Conservation (phyloP, 1,140 invertebrate species). For the Octopus bimaculoides region DNA sequence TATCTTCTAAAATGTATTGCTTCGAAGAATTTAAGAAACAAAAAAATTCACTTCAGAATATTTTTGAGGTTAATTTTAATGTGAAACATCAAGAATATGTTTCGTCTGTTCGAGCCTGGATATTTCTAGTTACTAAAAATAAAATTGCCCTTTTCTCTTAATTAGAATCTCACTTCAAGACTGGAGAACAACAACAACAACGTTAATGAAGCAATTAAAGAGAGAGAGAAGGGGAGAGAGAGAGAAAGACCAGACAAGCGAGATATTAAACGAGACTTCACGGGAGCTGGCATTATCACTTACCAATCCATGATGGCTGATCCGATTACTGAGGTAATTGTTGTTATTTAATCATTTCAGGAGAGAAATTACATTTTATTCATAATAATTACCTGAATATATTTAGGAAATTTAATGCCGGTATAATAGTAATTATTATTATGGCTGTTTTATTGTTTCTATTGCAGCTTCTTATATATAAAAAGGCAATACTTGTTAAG, state of each 20-base stretch:
- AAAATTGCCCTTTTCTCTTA: not conserved
- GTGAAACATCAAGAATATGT: no score
- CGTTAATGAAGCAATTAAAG: not conserved
- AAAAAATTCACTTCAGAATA: no score
- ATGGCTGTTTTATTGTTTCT: not conserved
- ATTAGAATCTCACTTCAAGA: not conserved
- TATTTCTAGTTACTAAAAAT: not conserved
- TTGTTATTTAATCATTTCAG: not conserved
- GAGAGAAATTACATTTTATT: not conserved
- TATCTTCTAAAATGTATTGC: no score
- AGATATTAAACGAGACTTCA: not conserved
- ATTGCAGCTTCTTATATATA: not conserved
- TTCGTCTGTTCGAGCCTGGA: not conserved
- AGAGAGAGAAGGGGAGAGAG: not conserved
- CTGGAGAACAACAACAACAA: not conserved
- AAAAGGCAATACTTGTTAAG: not conserved
- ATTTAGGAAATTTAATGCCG: not conserved
- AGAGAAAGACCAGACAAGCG: not conserved
- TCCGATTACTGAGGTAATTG: not conserved
- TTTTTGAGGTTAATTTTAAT: no score
- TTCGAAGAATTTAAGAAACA: no score
- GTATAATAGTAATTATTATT: not conserved
- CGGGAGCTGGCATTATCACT: not conserved
- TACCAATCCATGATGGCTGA: slow-evolving; percentile 6
- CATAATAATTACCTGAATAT: not conserved